Percentiles rank a stretch among this genome's conserved stretches.
Evolutionary conservation across 2,113 vertebrate species (phyloP).

Genomic region (Notothenia coriiceps): DNA sequence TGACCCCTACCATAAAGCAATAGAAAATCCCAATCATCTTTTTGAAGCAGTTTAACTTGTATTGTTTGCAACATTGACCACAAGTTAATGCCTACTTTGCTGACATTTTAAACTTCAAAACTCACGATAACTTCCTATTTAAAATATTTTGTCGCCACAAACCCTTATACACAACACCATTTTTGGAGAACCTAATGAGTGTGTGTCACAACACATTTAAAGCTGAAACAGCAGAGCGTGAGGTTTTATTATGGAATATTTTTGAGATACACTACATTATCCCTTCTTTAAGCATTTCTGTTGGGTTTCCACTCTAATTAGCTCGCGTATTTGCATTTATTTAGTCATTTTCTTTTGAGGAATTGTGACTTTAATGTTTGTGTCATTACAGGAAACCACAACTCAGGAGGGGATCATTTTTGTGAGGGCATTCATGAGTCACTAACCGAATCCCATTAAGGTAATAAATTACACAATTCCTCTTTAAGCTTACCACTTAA

Average conservation of each 20-base stretch:
- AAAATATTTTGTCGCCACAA: background rate
- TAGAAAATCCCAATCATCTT: slow-evolving; percentile 26
- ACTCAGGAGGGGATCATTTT: slow-evolving; percentile 49
- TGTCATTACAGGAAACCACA: slow-evolving; percentile 46
- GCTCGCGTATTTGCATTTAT: slow-evolving; percentile 38
- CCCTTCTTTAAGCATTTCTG: slow-evolving; percentile 46
- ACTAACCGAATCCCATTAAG: slow-evolving; percentile 49
- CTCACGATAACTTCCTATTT: background rate
- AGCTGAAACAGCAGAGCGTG: slow-evolving; percentile 26
- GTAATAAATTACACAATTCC: slow-evolving; percentile 40
- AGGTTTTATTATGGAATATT: slow-evolving; percentile 5
- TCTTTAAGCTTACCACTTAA: slow-evolving; percentile 35
- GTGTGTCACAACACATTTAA: slow-evolving; percentile 28
- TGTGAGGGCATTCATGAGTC: slow-evolving; percentile 38
- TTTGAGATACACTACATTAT: slow-evolving; percentile 19
- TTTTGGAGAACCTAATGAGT: slow-evolving; percentile 11
- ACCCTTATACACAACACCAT: background rate
- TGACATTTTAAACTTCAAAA: background rate
- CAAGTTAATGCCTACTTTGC: slow-evolving; percentile 24
- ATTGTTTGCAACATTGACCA: slow-evolving; percentile 27
- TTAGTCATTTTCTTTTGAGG: slow-evolving; percentile 36
- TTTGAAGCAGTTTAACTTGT: background rate
- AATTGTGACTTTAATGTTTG: slow-evolving; percentile 59
- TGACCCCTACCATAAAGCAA: slow-evolving; percentile 34
- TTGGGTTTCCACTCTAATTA: slow-evolving; percentile 54